Evolutionary conservation across 1,140 invertebrate genomes (phyloP).

Genomic region (Octopus bimaculoides): DNA sequence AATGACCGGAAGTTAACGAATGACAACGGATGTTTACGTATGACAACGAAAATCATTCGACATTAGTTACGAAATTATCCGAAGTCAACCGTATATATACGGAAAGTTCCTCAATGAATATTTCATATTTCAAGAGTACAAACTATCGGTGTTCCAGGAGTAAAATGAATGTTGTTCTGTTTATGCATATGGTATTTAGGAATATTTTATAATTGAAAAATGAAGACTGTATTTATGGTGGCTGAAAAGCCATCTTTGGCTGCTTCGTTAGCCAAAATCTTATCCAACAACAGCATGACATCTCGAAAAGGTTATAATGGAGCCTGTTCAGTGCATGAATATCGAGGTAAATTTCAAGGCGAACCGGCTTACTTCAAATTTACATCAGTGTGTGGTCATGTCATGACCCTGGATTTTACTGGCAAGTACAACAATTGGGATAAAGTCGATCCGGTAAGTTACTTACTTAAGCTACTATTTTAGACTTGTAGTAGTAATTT

Average conservation of each 20-base stretch:
- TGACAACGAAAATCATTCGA: too few relatives aligned
- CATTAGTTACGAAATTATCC: too few relatives aligned
- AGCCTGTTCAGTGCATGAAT: constrained; percentile 91
- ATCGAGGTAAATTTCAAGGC: constrained; percentile 70
- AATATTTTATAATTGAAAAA: constrained; percentile 20
- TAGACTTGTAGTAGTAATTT: not conserved
- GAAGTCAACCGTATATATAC: too few relatives aligned
- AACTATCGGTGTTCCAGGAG: too few relatives aligned
- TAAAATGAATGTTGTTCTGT: too few relatives aligned
- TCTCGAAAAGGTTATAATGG: constrained; percentile 88
- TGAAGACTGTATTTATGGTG: constrained; percentile 94
- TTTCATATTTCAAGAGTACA: too few relatives aligned
- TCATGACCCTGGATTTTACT: constrained; percentile 93
- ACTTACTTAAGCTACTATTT: not conserved
- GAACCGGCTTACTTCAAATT: constrained; percentile 78
- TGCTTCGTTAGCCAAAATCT: constrained; percentile 87
- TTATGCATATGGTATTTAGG: too few relatives aligned
- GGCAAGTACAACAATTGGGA: constrained; percentile 99
- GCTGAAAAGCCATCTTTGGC: constrained; percentile 99
- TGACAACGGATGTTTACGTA: too few relatives aligned
- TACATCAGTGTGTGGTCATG: constrained; percentile 98
- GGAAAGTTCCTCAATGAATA: too few relatives aligned
- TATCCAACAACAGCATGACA: constrained; percentile 81
- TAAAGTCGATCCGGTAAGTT: constrained; percentile 86
- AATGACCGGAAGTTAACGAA: too few relatives aligned